These are phyloP conservation scores for Actenoides hombroni DNA, from an alignment of 2,113 vertebrate species.

Conservation along the genomic window DNA sequence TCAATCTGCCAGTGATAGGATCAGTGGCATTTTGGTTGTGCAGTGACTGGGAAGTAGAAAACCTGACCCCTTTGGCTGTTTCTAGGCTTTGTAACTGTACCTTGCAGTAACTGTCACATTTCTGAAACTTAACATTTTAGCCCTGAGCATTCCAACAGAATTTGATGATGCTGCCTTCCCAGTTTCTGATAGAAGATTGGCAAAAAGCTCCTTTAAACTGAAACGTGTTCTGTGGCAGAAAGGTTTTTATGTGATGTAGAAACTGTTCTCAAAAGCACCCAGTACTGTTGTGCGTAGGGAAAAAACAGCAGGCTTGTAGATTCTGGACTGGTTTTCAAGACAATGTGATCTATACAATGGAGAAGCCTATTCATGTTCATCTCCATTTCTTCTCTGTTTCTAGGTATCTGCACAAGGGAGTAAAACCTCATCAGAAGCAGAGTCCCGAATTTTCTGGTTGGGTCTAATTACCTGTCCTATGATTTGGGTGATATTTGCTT, in stretches of 20 bases:
- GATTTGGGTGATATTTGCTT: conserved; percentile 92
- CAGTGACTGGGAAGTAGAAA: background rate
- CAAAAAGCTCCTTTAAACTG: background rate
- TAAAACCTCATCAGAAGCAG: conserved; percentile 81
- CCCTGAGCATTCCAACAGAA: background rate
- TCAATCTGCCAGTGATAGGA: background rate
- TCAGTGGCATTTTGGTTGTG: background rate
- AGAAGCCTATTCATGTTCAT: background rate
- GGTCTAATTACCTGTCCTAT: conserved; percentile 87
- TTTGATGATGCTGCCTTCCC: background rate
- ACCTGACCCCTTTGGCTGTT: rapidly evolving
- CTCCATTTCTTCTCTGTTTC: background rate
- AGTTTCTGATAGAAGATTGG: background rate
- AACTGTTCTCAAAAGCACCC: background rate
- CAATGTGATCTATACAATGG: rapidly evolving
- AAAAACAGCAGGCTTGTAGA: background rate
- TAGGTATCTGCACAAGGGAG: conserved; percentile 74
- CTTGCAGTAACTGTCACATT: background rate
- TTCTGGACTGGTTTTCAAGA: background rate
- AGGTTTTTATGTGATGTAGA: background rate
- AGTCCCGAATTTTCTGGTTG: conserved; percentile 93
- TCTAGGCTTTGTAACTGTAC: background rate
- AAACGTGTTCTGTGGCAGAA: background rate
- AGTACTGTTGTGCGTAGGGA: background rate
- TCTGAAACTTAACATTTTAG: background rate